Conservation (phyloP, 53 echinoderm and acorn worm species). For the Arbacia lixula region DNA sequence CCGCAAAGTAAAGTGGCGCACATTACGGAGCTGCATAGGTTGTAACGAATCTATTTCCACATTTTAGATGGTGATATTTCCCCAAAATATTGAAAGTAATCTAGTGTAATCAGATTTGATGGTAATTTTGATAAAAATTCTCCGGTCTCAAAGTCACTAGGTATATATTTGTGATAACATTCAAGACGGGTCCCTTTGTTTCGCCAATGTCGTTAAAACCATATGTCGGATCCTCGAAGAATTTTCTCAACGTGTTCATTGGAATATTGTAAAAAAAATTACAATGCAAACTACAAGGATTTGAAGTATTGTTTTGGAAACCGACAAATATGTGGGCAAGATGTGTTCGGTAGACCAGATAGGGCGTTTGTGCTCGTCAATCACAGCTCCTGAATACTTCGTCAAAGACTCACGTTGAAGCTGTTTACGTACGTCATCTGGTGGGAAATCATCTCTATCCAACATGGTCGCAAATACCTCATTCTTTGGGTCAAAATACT, state of each 20-base stretch:
- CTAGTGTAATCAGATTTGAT: no score
- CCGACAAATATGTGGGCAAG: not conserved
- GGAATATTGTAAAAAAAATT: not conserved
- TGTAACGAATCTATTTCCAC: no score
- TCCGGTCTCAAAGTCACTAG: no score
- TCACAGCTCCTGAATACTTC: constrained; percentile 6
- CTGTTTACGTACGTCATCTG: not conserved
- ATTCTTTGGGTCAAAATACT: constrained; percentile 10
- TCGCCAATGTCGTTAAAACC: no score
- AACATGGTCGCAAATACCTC: not conserved
- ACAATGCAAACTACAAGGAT: not conserved
- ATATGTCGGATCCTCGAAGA: not conserved
- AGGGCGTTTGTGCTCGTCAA: not conserved
- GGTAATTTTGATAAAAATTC: no score
- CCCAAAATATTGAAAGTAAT: no score
- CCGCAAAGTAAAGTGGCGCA: no score
- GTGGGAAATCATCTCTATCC: not conserved
- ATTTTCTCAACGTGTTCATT: not conserved
- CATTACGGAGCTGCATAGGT: no score
- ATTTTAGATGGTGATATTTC: no score
- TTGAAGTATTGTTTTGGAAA: not conserved
- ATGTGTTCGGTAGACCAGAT: constrained; percentile 1
- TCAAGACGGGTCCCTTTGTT: no score
- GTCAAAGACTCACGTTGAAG: not conserved
- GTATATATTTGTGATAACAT: no score